Percentiles rank a stretch among this genome's conserved stretches.
These are phyloP conservation scores for Terebella lapidaria DNA, from an alignment of 2,888 invertebrate species.

Conservation along the genomic window DNA sequence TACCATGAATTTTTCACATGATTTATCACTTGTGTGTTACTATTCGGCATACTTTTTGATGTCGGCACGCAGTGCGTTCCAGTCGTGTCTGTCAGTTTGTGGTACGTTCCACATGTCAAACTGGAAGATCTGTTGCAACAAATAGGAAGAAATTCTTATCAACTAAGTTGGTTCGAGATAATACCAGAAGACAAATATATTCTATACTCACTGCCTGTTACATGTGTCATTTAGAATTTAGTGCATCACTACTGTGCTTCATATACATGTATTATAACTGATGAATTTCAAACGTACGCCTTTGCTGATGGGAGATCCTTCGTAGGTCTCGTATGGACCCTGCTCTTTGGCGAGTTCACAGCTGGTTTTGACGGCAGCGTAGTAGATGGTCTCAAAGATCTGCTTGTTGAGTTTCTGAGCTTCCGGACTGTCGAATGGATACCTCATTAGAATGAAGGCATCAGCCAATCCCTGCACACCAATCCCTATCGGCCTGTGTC, in stretches of 20 bases:
- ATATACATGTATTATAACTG: too few relatives aligned
- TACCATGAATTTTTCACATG: too few relatives aligned
- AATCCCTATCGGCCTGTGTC: conserved; percentile 70
- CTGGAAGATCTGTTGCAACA: conserved; percentile 70
- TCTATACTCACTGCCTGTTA: too few relatives aligned
- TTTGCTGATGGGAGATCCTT: conserved; percentile 87
- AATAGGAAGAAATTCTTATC: too few relatives aligned
- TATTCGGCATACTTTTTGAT: conserved; percentile 64
- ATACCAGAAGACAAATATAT: too few relatives aligned
- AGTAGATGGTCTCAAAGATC: conserved; percentile 97
- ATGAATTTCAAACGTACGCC: conserved; percentile 59
- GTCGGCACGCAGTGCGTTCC: conserved; percentile 74
- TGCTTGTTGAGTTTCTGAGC: conserved; percentile 73
- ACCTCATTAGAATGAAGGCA: conserved; percentile 85
- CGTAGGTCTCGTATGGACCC: conserved; percentile 86
- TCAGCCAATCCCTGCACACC: conserved; percentile 98
- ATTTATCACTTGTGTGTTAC: too few relatives aligned
- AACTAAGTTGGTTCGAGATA: too few relatives aligned
- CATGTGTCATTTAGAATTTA: too few relatives aligned
- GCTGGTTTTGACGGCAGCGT: conserved; percentile 91
- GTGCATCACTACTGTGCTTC: too few relatives aligned
- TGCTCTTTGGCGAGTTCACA: conserved; percentile 81
- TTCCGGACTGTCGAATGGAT: conserved; percentile 26
- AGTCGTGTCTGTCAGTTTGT: conserved; percentile 77
- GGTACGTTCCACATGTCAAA: conserved; percentile 95